A percentile compares a stretch with the other conserved stretches of the same genome.
These are phyloP conservation scores for Chascanopsetta lugubris DNA, from an alignment of 2,113 vertebrate species.

Conservation along the genomic window DNA sequence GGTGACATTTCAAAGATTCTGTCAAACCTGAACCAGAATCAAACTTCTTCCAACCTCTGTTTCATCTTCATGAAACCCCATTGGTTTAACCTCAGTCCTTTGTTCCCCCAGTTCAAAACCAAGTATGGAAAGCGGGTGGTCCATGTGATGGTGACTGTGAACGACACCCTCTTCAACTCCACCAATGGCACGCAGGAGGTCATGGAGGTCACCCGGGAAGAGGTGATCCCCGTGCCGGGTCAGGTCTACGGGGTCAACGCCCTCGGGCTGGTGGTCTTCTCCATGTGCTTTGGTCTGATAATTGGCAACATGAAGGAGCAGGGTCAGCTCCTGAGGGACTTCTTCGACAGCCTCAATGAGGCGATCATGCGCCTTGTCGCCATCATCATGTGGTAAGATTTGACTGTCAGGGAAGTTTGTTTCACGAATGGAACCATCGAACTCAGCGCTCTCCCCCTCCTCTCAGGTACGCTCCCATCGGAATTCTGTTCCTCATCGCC, in stretches of 20 bases:
- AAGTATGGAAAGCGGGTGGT: conserved; percentile 87
- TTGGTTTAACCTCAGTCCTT: neutral
- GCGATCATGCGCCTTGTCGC: conserved; percentile 96
- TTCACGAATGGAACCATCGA: neutral
- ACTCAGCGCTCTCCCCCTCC: conserved; percentile 10
- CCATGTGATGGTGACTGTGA: conserved; percentile 79
- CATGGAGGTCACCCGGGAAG: conserved; percentile 80
- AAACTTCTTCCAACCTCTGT: neutral
- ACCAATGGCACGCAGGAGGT: conserved; percentile 79
- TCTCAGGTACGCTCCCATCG: conserved; percentile 92
- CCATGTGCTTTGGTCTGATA: conserved; percentile 95
- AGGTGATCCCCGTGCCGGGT: conserved; percentile 90
- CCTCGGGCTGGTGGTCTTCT: conserved; percentile 95
- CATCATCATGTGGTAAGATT: conserved; percentile 95
- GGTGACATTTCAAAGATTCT: too few species aligned
- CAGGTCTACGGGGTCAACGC: conserved; percentile 94
- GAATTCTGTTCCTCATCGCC: conserved; percentile 96
- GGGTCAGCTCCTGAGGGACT: conserved; percentile 89
- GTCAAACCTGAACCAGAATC: neutral
- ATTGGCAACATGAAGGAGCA: conserved; percentile 98
- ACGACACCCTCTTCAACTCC: conserved; percentile 82
- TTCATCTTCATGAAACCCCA: neutral
- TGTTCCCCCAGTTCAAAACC: conserved; percentile 90
- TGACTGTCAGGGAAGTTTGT: neutral
- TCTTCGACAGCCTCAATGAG: conserved; percentile 96